A percentile compares a stretch with the other conserved stretches of the same genome.
Conservation (phyloP, 2,888 invertebrate genomes). For the Diarsia mendica region DNA sequence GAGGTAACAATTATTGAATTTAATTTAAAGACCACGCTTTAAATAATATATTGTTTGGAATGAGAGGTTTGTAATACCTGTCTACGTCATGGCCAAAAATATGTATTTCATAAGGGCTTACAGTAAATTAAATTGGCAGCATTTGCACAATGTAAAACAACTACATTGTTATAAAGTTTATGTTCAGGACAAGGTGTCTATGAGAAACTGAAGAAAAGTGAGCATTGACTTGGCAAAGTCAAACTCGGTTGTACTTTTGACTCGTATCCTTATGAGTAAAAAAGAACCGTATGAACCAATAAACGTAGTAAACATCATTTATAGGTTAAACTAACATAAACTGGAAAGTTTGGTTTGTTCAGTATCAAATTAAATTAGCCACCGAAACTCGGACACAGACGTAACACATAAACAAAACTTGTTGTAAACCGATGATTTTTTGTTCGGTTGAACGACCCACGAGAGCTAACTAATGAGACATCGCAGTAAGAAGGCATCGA, state of each 20-base stretch:
- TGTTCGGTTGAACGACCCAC: not conserved
- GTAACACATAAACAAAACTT: too few relatives aligned
- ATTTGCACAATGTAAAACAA: constrained; percentile 16
- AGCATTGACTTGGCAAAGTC: constrained; percentile 1
- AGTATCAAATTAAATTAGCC: not conserved
- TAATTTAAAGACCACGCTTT: not conserved
- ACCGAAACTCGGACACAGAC: too few relatives aligned
- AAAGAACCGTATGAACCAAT: not conserved
- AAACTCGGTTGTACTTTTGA: not conserved
- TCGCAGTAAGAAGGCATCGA: too few relatives aligned
- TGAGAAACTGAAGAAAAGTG: constrained; percentile 13
- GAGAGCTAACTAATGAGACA: not conserved
- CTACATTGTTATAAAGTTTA: constrained; percentile 17
- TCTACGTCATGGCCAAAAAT: constrained; percentile 31
- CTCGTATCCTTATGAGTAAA: too few relatives aligned
- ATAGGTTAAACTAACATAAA: not conserved
- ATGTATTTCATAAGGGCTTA: constrained; percentile 1
- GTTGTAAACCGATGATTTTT: not conserved
- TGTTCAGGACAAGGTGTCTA: not conserved
- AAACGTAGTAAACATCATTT: not conserved
- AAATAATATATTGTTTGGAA: constrained; percentile 1
- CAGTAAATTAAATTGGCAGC: constrained; percentile 20
- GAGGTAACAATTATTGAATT: not conserved
- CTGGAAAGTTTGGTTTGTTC: not conserved
- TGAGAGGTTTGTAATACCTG: constrained; percentile 1